These are phyloP conservation scores for Drosophila orena DNA, from an alignment of 1,140 invertebrate species.

Conservation along the genomic window DNA sequence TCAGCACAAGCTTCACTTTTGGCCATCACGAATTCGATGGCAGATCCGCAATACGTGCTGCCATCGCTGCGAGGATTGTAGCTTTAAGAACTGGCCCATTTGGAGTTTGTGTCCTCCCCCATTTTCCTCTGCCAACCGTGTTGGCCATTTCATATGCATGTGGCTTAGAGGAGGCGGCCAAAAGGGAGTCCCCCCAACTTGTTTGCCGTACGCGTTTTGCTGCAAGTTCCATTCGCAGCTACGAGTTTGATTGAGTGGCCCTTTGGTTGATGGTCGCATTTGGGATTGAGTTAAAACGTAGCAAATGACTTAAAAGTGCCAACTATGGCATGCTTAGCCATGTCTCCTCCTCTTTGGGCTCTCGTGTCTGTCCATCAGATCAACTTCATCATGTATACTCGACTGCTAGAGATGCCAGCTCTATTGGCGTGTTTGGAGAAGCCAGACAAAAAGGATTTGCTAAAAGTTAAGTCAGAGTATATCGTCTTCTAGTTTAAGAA, in stretches of 20 bases:
- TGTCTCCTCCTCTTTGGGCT: conserved; percentile 25
- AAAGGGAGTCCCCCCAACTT: conserved; percentile 24
- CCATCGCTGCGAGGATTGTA: conserved; percentile 20
- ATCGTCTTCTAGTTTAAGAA: no score
- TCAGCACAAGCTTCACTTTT: conserved; percentile 72
- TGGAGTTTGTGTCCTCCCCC: not conserved
- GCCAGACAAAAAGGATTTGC: not conserved
- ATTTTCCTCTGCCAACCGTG: not conserved
- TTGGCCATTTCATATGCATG: conserved; percentile 38
- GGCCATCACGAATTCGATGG: conserved; percentile 67
- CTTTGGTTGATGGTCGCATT: conserved; percentile 71
- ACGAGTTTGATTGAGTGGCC: conserved; percentile 73
- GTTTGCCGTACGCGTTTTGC: conserved; percentile 64
- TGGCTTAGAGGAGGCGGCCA: conserved; percentile 5
- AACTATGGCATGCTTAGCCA: conserved; percentile 74
- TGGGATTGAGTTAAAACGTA: conserved; percentile 75
- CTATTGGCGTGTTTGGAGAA: not conserved
- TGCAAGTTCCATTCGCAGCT: conserved; percentile 34
- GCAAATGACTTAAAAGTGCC: conserved; percentile 82
- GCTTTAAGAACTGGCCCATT: conserved; percentile 57
- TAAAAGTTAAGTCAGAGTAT: no score
- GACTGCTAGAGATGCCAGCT: conserved; percentile 7
- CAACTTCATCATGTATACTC: conserved; percentile 26
- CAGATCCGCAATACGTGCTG: conserved; percentile 70
- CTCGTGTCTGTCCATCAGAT: conserved; percentile 2